Base-by-base conservation (phyloP, 2,888 invertebrate species). In the Brenthis ino region DNA sequence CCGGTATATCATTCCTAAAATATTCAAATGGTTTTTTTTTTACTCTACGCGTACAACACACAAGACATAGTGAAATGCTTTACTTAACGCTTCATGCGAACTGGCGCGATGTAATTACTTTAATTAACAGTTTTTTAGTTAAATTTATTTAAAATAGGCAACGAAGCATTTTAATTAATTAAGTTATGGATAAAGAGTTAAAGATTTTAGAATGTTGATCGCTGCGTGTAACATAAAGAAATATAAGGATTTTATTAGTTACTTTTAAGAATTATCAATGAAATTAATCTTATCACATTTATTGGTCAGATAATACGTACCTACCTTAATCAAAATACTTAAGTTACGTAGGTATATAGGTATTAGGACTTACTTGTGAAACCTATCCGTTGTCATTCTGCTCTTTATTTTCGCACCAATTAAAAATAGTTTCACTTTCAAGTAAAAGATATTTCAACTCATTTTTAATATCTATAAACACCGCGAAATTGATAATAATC, bases 301-400 rank as follows among this genome's bases (percentile, higher is more conserved):
- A 73, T 69, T 69, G 69, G 68, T 74, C 74, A 76, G 76, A 73
- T 75, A 74, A 72, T 69, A 55, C 68, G 61, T 54, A 68, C 73
- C 73, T 2, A 68, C 73, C 74, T 1, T 56, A 70, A 57, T 58
- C 47, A 43, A 75, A 72, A 58, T 68, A 72, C 64, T 65, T 43
- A 69, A 54, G 63, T 71, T 71, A 70, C 43, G 48, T 63, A 65
- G 12, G 33, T 65, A 51, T 68, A 69, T 1, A 58, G 24, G 28
- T 58, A 48, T 28, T 28, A 24, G 2, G 76, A 94, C 94, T 93
- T 87, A 94, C 94, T 94, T 94, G 84, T 94, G 94, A 84, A 94
- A 94, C 84, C 94, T 91, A 84, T 94, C 94, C 58, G 94, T 94
- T 77, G 94, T 92, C 94, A 94, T 94, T 83, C 84, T 87, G 73